Evolutionary conservation across 2,797 vertebrate genomes (phyloP).

Genomic region (Myotis planiceps): DNA sequence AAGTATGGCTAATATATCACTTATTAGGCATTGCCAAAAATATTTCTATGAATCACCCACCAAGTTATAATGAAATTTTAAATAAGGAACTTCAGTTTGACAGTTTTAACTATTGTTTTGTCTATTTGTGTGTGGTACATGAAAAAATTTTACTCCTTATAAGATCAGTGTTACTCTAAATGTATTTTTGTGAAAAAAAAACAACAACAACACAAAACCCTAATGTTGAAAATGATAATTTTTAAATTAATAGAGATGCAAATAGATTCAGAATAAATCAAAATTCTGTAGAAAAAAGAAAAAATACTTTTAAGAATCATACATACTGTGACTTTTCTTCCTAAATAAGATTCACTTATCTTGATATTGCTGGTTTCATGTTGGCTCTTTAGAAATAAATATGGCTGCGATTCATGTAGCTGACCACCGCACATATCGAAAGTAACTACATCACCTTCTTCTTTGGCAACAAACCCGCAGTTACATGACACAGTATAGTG

Average conservation of each 20-base stretch:
- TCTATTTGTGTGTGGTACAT: not conserved
- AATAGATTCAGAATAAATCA: not conserved
- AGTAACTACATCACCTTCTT: slow-evolving; percentile 87
- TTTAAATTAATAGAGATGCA: slow-evolving; percentile 9
- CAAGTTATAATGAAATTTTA: not conserved
- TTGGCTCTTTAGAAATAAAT: slow-evolving; percentile 89
- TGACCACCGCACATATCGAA: slow-evolving; percentile 94
- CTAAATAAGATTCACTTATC: slow-evolving; percentile 92
- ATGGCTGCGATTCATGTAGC: slow-evolving; percentile 88
- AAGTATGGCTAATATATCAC: not conserved
- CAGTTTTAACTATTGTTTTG: not conserved
- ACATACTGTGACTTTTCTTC: slow-evolving; percentile 95
- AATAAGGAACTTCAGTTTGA: not conserved
- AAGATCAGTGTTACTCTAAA: not conserved
- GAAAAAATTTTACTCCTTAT: not conserved
- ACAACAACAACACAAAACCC: not conserved
- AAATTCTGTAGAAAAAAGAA: not conserved
- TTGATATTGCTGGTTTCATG: slow-evolving; percentile 85
- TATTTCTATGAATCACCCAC: not conserved
- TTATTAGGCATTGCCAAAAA: not conserved
- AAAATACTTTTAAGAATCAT: not conserved
- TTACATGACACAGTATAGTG: slow-evolving; percentile 89
- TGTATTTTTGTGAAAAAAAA: not conserved
- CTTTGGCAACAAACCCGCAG: slow-evolving; percentile 91
- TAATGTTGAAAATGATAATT: not conserved